phyloP scores from a whole-genome alignment of 2,888 invertebrate species.

The Matsumyia berberina region DNA sequence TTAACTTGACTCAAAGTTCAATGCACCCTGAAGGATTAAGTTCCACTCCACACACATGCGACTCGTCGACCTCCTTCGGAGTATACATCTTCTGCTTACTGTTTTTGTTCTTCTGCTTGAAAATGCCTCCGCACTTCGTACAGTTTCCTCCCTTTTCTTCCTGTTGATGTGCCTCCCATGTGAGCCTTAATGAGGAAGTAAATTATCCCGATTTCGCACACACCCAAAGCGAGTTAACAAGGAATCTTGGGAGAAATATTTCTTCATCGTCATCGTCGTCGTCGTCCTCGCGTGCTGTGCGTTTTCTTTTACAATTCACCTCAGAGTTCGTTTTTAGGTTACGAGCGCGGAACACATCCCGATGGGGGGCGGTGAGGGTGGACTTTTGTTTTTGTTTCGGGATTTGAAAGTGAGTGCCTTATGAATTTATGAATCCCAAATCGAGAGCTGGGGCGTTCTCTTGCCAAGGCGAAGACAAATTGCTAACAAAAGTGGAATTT shows the following conservation, averaged over 20 bases:
- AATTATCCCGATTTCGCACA: conserved; percentile 48
- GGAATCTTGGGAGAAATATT: conserved; percentile 30
- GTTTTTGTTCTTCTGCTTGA: neutral
- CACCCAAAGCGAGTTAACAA: conserved; percentile 32
- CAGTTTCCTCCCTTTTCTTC: neutral
- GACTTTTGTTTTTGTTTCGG: conserved; percentile 28
- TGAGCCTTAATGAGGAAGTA: conserved; percentile 53
- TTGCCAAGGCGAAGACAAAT: conserved; percentile 11
- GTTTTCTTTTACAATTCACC: neutral
- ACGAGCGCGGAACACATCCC: too few relatives aligned
- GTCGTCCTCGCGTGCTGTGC: too few relatives aligned
- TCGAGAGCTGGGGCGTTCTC: neutral
- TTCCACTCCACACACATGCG: neutral
- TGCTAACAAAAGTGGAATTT: conserved; percentile 5
- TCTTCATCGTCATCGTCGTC: conserved; percentile 31
- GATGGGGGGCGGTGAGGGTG: too few relatives aligned
- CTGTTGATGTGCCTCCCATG: neutral
- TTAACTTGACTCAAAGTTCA: conserved; percentile 27
- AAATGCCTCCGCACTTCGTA: too few relatives aligned
- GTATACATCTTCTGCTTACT: neutral
- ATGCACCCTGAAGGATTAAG: conserved; percentile 21
- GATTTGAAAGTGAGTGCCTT: conserved; percentile 22
- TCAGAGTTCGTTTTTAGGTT: conserved; percentile 32
- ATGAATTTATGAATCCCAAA: conserved; percentile 37
- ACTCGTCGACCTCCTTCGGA: neutral